Base-by-base conservation (phyloP, 2,888 invertebrate genomes). In the Coremacera marginata region DNA sequence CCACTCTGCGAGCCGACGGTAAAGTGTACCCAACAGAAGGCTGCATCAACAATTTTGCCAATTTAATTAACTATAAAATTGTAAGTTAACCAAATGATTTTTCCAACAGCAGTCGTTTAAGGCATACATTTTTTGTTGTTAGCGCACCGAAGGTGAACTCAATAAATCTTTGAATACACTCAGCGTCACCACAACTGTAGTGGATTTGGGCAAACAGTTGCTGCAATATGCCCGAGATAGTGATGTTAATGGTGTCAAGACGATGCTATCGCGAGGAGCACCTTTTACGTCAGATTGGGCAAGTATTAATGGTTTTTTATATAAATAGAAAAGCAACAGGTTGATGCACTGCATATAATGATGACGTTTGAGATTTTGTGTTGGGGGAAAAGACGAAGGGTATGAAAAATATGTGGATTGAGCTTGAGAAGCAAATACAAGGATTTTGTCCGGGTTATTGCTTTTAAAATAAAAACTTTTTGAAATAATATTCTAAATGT, bases 251-350 rank as follows among this genome's bases (percentile, higher is more conserved):
- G 92, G 93, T 81, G 95, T 97, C 27, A 92, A 94, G 78, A 91
- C 93, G 63, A 92, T 97, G 77, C 93, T 98, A 92, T 92, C 93
- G 37, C 93, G 93, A 89, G 97, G 98, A 68, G 97, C 97, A 67
- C 96, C 97, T 34, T 97, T 98, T 86, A 95, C 95, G 11, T 94
- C 97, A 3, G 97, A 98, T 89, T 97, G 97, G 96, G 96, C 96
- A 90, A 85, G 88, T 85, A 51, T 25, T 19, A 62, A 51, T 52
- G 74, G 3, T n/a, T n/a, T n/a, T n/a, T n/a, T 5, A n/a, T 37
- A 37, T 65, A 16, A 34, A 60, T 44, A 34, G 34, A 57, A 16
- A 63, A 68, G 70, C 72, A 65, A 77, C 77, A 75, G 73, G 77
- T 74, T 74, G 74, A 31, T 16, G n/a, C 11, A 19, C 16, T 19